These are phyloP conservation scores for Coptodon bakossiorum DNA, from an alignment of 2,113 vertebrate genomes.

Conservation along the genomic window DNA sequence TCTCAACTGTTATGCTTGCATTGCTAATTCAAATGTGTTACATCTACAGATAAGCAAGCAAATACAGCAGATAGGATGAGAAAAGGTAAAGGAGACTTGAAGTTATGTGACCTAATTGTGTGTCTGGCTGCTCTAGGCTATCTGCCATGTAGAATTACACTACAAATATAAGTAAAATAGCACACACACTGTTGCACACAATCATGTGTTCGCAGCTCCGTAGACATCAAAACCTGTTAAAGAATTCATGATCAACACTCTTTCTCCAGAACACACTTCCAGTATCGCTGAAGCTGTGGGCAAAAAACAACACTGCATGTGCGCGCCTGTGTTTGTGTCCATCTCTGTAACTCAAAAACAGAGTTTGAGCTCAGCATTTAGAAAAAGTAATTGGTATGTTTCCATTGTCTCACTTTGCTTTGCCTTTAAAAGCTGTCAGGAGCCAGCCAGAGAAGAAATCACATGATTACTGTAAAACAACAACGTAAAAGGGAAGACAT, in stretches of 20 bases:
- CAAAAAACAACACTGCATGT: slow-evolving; percentile 1
- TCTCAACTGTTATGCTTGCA: background rate
- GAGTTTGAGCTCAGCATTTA: background rate
- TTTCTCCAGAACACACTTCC: background rate
- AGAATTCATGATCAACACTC: slow-evolving; percentile 50
- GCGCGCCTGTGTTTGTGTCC: background rate
- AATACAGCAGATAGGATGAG: background rate
- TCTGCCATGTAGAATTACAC: background rate
- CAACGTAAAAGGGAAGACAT: background rate
- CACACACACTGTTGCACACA: background rate
- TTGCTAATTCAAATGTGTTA: background rate
- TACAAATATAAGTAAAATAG: background rate
- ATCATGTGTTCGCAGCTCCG: background rate
- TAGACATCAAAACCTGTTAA: slow-evolving; percentile 52
- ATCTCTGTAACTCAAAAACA: background rate
- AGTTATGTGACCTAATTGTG: background rate
- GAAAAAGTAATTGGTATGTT: slow-evolving; percentile 39
- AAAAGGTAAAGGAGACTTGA: background rate
- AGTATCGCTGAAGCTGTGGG: slow-evolving; percentile 6
- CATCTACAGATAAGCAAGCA: background rate
- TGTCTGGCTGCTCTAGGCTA: background rate
- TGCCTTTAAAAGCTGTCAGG: background rate
- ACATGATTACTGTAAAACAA: background rate
- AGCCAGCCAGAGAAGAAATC: background rate
- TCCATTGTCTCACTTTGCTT: slow-evolving; percentile 9